Evolutionary conservation across 1,140 invertebrate species (phyloP), one percentile per base, ranked within the genome.

Genomic region (Oncopeltus fasciatus): DNA sequence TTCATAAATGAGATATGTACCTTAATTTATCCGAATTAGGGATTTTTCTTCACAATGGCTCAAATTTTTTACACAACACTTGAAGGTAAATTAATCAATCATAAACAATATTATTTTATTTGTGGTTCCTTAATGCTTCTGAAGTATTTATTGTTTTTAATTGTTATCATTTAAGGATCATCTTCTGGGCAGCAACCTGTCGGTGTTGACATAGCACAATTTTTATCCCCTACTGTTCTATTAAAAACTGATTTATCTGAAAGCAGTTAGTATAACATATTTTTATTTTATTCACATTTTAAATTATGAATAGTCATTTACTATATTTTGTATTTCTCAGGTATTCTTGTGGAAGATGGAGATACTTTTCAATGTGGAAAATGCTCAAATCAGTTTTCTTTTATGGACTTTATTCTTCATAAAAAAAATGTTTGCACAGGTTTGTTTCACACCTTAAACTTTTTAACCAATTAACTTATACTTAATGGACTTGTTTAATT

Each of bases 351-450:
- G 20, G 66, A 83, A 67, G 83, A 84, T 53, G 80, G 81, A 56
- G 83, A 84, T 71, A 71, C 83, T 44, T 83, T 83, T 68, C 81
- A 83, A 65, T 85, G 83, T 74, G 83, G 83, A 3, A 82, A 81
- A 71, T 85, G 83, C 68, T 83, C 83, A 69, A 81, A 77, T 64
- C 78, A 82, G 67, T 85, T 83, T 67, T 79, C 77, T 0, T 70
- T 84, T 29, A 68, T 73, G 49, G 67, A 74, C 44, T 84, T 84
- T 71, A 68, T 83, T 29, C 66, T 72, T 16, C 82, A 84, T 68
- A 84, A 84, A 71, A 77, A 80, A 57, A 72, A 76, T 59, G 74
- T 76, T 63, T 57, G 59, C 24, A 24, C 24, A 57, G 64, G 63
- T 69, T 58, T 43, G 62, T 53, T 27, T 26, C 12, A 18, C 2